phyloP scores from a whole-genome alignment of 2,797 vertebrate genomes.

The Percopsis omiscomaycus region DNA sequence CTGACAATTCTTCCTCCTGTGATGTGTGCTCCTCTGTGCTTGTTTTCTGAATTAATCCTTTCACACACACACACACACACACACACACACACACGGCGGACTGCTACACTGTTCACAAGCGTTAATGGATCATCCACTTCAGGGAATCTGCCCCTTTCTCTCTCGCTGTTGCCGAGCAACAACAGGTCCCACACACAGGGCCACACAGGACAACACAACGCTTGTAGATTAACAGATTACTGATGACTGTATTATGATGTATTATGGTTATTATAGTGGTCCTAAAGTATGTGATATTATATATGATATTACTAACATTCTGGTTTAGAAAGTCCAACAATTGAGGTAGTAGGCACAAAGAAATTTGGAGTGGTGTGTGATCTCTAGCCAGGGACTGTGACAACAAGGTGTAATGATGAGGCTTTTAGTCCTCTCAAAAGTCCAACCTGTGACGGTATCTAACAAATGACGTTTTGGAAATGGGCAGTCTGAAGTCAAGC shows the following conservation, averaged over 20 bases:
- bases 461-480: too few relatives aligned
- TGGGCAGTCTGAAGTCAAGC: too few relatives aligned
- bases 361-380: neutral
- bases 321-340: neutral
- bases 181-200: neutral
- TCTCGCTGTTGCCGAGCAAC: constrained; percentile 9
- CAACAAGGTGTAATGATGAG: neutral
- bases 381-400: neutral
- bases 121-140: constrained; percentile 14
- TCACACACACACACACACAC: constrained; percentile 5
- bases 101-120: neutral
- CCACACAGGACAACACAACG: constrained; percentile 9
- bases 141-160: constrained; percentile 1
- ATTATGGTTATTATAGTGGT: neutral
- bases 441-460: too few relatives aligned
- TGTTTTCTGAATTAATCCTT: constrained; percentile 21
- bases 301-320: neutral
- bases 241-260: neutral
- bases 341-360: neutral
- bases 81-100: neutral
- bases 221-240: constrained; percentile 1
- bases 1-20: neutral
- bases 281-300: neutral
- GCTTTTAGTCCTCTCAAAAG: too few relatives aligned
- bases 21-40: constrained; percentile 2